phyloP scores from a whole-genome alignment of 2,113 vertebrate species.

The Hepsetus odoe region DNA sequence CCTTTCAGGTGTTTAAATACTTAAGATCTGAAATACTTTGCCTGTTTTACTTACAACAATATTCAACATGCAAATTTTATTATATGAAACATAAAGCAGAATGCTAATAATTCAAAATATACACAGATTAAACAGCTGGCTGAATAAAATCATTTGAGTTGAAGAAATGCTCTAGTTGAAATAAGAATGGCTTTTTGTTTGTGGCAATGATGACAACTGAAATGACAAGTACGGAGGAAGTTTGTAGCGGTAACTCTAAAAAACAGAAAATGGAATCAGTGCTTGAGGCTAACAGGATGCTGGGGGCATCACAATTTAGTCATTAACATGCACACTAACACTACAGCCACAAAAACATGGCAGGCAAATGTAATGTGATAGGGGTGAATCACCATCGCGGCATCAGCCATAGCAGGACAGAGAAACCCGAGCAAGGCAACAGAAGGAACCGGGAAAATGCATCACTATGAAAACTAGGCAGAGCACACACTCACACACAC shows the following conservation, averaged over 20 bases:
- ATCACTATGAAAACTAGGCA: conserved; percentile 27
- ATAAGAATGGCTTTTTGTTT: background rate
- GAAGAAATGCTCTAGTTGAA: too few relatives aligned
- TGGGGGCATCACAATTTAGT: background rate
- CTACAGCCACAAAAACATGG: conserved; percentile 33
- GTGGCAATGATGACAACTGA: background rate
- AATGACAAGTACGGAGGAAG: too few relatives aligned
- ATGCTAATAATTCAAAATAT: too few relatives aligned
- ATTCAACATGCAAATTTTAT: too few relatives aligned
- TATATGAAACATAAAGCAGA: too few relatives aligned
- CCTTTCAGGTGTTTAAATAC: too few relatives aligned
- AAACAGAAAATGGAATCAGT: background rate
- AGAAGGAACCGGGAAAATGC: conserved; percentile 30
- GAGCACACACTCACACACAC: too few relatives aligned
- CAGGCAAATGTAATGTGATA: conserved; percentile 41
- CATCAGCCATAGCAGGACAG: conserved; percentile 31
- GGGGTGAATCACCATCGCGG: conserved; percentile 20
- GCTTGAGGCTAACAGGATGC: background rate
- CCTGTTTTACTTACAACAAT: too few relatives aligned
- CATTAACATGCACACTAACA: background rate
- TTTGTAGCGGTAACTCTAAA: background rate
- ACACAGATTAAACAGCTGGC: too few relatives aligned
- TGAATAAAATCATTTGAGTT: too few relatives aligned
- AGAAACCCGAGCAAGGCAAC: conserved; percentile 32
- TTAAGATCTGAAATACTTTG: too few relatives aligned